Conservation (phyloP, 2,888 invertebrate species). For the Pilophorus perplexus region DNA sequence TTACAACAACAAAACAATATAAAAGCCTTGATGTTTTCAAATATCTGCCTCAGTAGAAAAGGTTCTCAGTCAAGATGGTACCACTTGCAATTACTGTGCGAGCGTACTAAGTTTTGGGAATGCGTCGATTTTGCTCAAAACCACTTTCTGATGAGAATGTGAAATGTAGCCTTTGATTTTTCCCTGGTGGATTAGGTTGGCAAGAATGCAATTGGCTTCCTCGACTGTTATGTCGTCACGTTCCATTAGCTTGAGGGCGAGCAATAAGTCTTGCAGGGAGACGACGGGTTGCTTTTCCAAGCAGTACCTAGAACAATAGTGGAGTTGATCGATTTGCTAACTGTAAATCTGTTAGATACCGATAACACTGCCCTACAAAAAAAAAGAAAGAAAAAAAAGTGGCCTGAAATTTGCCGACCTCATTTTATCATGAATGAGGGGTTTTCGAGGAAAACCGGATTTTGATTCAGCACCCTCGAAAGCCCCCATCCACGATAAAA, state of each 20-base stretch:
- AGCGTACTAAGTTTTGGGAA: constrained; percentile 64
- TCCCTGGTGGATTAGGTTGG: constrained; percentile 93
- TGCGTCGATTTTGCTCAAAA: constrained; percentile 95
- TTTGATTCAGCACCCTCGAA: too few species aligned
- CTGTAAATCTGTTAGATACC: background rate
- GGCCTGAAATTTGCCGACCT: too few species aligned
- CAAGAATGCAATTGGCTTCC: constrained; percentile 93
- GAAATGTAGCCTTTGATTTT: constrained; percentile 99
- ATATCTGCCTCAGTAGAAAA: too few species aligned
- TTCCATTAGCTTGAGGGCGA: constrained; percentile 77
- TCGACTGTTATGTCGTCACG: constrained; percentile 85
- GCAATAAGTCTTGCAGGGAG: constrained; percentile 78
- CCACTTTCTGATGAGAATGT: constrained; percentile 93
- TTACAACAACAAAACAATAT: too few species aligned
- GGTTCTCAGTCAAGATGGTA: too few species aligned
- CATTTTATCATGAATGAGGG: too few species aligned
- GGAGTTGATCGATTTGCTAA: background rate
- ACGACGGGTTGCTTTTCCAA: constrained; percentile 81
- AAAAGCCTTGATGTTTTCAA: too few species aligned
- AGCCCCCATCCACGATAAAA: too few species aligned
- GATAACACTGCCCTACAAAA: constrained; percentile 5
- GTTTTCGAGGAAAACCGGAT: background rate
- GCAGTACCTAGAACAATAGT: constrained; percentile 55
- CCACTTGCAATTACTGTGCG: too few species aligned
- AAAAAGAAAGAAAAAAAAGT: constrained; percentile 13